phyloP scores from a whole-genome alignment of 2,113 vertebrate genomes.

The Numida meleagris region DNA sequence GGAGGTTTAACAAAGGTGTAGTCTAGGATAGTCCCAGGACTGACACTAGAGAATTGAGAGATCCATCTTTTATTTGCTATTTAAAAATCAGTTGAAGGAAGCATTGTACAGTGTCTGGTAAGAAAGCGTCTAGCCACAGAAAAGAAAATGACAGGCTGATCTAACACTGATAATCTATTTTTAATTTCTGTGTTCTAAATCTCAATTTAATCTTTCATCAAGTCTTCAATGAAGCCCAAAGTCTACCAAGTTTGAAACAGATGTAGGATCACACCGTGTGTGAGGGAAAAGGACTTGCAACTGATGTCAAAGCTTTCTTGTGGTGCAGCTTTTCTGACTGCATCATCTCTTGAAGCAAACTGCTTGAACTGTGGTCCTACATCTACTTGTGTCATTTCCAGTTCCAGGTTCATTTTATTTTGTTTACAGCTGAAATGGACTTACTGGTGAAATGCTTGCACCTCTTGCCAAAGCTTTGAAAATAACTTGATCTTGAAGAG shows the following conservation, averaged over 20 bases:
- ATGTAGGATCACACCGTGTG: neutral
- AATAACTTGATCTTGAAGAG: neutral
- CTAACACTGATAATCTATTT: neutral
- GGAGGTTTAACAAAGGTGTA: neutral
- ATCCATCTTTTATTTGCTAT: neutral
- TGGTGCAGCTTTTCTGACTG: neutral
- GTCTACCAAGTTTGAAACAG: neutral
- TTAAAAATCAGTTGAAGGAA: neutral
- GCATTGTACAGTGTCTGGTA: fast-evolving
- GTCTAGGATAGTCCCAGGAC: neutral
- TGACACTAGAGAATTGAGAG: neutral
- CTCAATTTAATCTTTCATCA: neutral
- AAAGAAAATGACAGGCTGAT: neutral
- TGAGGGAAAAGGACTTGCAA: neutral
- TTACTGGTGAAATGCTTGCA: fast-evolving
- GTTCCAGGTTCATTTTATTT: neutral
- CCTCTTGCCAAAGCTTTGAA: neutral
- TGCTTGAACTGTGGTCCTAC: neutral
- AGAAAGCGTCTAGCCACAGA: neutral
- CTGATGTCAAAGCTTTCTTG: neutral
- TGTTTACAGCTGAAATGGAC: neutral
- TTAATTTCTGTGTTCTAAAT: neutral
- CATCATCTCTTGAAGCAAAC: neutral
- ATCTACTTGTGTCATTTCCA: neutral
- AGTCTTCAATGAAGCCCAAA: neutral